Evolutionary conservation across 2,888 invertebrate genomes (phyloP), one percentile per base, ranked within the genome.

Genomic region (Ernsta delagoae): DNA sequence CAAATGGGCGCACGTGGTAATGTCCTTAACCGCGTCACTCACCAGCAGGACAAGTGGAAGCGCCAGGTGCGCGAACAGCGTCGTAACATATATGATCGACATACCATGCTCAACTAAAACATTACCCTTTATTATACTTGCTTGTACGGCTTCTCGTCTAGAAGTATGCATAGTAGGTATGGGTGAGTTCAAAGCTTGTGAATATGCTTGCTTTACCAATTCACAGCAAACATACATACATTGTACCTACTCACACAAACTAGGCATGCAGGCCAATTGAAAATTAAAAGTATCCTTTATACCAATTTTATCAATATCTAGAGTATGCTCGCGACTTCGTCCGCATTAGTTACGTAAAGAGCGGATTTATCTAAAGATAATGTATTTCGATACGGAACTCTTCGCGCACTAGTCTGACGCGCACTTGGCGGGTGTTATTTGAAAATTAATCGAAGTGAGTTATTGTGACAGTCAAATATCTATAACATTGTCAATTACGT

Each of bases 41-140:
- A 98, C 82, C 98, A 99, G 83, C 99, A 99, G 88, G 98, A 98
- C 88, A 98, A 98, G 83, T 99, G 99, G 99, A 99, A 99, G 90
- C 95, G 96, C 53, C 98, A 99, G 88, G 99, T 99, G 5, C 96
- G 98, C 75, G 98, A 98, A 84, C 99, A 99, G 84, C 95, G 99
- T 64, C 96, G 97, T 77, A 98, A 99, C 88, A 99, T 99, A 81
- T 99, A 99, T 86, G 99, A 99, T 87, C 95, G 98, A 71, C 99
- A 99, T 88, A 98, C 99, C 11, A 99, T 99, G 98, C 95, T 99
- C 66, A 99, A 99, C 94, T 99, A 95, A 76, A 50, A 41, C 61
- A 16, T 12, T 7, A 12, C 48, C 53, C 1, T 4, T 16, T 12
- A 7, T 48, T 48, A 48, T n/a, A 48, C 45, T 48, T 48, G 45